These are phyloP conservation scores for Hololepta plana DNA, from an alignment of 2,888 invertebrate species.

Conservation along the genomic window DNA sequence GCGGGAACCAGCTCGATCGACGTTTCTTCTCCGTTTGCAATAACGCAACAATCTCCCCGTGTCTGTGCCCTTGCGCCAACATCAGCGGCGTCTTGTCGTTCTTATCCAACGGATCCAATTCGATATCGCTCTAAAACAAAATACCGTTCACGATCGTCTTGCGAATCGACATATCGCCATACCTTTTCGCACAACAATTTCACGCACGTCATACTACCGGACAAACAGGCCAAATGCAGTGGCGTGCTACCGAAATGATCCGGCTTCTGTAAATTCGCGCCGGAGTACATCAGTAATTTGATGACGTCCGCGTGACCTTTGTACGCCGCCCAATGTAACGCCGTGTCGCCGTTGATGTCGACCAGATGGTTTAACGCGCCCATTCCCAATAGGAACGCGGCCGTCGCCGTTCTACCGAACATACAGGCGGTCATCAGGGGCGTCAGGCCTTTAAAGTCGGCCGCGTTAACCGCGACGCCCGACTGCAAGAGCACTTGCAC, in stretches of 20 bases:
- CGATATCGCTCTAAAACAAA: slow-evolving; percentile 53
- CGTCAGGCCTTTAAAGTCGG: slow-evolving; percentile 78
- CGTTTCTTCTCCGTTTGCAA: slow-evolving; percentile 68
- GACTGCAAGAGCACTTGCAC: slow-evolving; percentile 63
- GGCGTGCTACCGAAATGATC: slow-evolving; percentile 90
- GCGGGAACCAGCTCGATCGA: slow-evolving; percentile 71
- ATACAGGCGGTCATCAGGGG: slow-evolving; percentile 85
- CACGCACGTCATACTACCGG: slow-evolving; percentile 74
- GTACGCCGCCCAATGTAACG: slow-evolving; percentile 87
- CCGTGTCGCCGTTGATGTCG: slow-evolving; percentile 86
- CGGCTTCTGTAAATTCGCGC: slow-evolving; percentile 73
- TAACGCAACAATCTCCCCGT: slow-evolving; percentile 66
- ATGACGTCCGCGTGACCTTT: slow-evolving; percentile 83
- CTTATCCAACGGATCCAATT: slow-evolving; percentile 72
- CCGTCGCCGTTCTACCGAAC: slow-evolving; percentile 81
- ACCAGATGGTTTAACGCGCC: slow-evolving; percentile 72
- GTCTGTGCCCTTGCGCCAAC: slow-evolving; percentile 75
- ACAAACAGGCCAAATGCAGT: slow-evolving; percentile 73
- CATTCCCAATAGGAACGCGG: slow-evolving; percentile 78
- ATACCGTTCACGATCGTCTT: slow-evolving; percentile 1
- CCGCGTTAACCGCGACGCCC: slow-evolving; percentile 76
- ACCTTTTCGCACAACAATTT: slow-evolving; percentile 77
- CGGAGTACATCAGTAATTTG: slow-evolving; percentile 74
- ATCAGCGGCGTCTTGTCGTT: slow-evolving; percentile 85
- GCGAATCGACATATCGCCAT: slow-evolving; percentile 11